Evolutionary conservation across 92 coral and sea anemone species (phyloP).

Genomic region (Metridium senile): DNA sequence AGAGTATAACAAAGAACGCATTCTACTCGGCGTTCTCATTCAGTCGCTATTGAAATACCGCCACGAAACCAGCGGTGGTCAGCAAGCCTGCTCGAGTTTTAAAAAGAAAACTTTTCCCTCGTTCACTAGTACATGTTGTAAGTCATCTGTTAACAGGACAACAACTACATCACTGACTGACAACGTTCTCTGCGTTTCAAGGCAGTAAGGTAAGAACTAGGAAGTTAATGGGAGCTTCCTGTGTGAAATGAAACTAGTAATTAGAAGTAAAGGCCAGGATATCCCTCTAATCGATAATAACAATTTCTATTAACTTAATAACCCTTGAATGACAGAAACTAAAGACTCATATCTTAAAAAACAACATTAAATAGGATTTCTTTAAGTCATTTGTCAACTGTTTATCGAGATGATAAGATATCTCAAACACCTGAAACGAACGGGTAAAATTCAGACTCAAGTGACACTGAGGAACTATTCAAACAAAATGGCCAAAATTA

Average conservation of each 20-base stretch:
- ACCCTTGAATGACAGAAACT: background rate
- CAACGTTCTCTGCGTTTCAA: background rate
- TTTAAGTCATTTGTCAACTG: too few species aligned
- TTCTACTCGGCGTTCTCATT: background rate
- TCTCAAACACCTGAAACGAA: too few species aligned
- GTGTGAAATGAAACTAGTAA: background rate
- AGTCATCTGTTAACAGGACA: background rate
- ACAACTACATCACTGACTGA: background rate
- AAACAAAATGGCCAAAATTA: background rate
- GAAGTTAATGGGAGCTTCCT: background rate
- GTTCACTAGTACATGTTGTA: background rate
- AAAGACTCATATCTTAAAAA: background rate
- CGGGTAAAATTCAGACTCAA: too few species aligned
- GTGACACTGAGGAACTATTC: background rate
- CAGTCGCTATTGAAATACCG: background rate
- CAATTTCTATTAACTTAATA: background rate
- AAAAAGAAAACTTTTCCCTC: background rate
- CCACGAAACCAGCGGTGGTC: background rate
- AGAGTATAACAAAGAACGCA: conserved; percentile 2
- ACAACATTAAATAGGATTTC: background rate
- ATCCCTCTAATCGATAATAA: background rate
- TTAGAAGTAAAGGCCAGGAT: background rate
- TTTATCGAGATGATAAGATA: too few species aligned
- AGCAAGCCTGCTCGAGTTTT: background rate
- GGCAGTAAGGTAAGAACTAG: background rate